phyloP scores from a whole-genome alignment of 2,797 vertebrate species.

The Crenuchus spilurus region DNA sequence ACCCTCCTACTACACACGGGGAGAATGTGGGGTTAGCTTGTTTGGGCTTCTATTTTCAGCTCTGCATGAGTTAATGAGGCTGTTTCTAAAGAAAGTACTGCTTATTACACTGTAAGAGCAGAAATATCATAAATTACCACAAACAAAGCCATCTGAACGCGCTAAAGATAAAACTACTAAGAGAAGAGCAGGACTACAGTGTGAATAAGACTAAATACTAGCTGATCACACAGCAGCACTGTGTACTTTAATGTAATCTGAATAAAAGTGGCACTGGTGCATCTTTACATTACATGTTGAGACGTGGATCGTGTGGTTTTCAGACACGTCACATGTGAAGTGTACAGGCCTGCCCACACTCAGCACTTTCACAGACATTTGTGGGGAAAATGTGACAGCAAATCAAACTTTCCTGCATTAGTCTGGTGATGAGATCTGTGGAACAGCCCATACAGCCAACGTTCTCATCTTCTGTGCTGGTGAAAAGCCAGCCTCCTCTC shows the following conservation, averaged over 20 bases:
- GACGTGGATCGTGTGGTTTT: too few relatives aligned
- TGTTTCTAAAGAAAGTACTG: neutral
- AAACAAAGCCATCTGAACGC: neutral
- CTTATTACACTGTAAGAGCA: too few relatives aligned
- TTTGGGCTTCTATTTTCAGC: neutral
- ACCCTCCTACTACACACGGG: slow-evolving; percentile 4
- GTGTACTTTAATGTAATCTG: neutral
- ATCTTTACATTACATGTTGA: too few relatives aligned
- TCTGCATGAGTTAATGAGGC: neutral
- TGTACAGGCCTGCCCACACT: too few relatives aligned
- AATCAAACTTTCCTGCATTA: too few relatives aligned
- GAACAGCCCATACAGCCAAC: too few relatives aligned
- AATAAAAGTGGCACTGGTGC: too few relatives aligned
- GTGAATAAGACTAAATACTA: neutral
- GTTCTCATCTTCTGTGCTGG: neutral
- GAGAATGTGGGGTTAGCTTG: neutral
- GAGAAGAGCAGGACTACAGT: too few relatives aligned
- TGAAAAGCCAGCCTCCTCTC: neutral
- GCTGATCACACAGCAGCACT: neutral
- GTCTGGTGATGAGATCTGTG: neutral
- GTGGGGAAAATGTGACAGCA: neutral
- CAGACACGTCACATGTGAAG: too few relatives aligned
- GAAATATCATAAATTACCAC: too few relatives aligned
- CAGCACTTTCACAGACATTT: too few relatives aligned
- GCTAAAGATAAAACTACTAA: neutral